Evolutionary conservation across 2,888 invertebrate species (phyloP).

Genomic region (Notodonta ziczac): DNA sequence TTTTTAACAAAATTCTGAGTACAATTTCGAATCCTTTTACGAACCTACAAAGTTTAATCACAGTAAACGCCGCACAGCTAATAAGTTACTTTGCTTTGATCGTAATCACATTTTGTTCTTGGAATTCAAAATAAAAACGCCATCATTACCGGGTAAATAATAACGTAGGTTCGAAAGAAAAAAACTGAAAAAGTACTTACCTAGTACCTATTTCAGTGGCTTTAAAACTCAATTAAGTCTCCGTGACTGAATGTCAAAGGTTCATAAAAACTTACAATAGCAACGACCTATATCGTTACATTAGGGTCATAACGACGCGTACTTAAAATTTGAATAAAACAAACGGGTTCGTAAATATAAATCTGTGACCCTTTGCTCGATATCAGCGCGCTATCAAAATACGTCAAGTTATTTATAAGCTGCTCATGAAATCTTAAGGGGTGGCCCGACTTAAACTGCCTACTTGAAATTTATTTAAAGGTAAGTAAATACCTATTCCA

Average conservation of each 20-base stretch:
- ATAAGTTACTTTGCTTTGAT: neutral
- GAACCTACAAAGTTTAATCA: neutral
- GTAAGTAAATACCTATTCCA: too few species aligned
- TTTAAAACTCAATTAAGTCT: constrained; percentile 10
- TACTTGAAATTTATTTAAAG: too few species aligned
- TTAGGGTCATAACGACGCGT: constrained; percentile 7
- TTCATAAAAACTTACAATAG: constrained; percentile 31
- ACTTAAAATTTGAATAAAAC: constrained; percentile 17
- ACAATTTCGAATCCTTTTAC: neutral
- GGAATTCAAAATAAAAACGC: neutral
- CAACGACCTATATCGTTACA: constrained; percentile 23
- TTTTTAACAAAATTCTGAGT: too few species aligned
- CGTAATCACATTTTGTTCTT: neutral
- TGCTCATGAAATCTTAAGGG: neutral
- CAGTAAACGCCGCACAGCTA: neutral
- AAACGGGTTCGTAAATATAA: constrained; percentile 11
- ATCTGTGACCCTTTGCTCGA: constrained; percentile 11
- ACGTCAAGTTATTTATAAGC: neutral
- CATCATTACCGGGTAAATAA: neutral
- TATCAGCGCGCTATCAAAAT: neutral
- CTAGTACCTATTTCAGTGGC: neutral
- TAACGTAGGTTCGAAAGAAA: neutral
- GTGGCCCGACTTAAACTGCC: too few species aligned
- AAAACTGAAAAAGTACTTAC: neutral
- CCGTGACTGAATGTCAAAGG: constrained; percentile 42